phyloP scores from a whole-genome alignment of 1,140 invertebrate genomes.

The Trigoniulus corallinus region DNA sequence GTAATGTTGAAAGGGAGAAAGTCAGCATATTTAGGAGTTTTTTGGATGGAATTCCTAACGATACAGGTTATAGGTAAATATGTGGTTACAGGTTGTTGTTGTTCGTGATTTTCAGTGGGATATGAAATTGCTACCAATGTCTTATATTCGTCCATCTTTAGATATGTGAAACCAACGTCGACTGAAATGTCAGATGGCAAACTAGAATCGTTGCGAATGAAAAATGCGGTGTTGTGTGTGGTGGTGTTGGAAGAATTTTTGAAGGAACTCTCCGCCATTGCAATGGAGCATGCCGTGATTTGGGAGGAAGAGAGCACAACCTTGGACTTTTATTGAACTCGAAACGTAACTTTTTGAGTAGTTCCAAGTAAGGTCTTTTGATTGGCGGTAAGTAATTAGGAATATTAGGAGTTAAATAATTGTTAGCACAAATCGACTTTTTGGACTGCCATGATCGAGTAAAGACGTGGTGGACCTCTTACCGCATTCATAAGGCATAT shows the following conservation, averaged over 20 bases:
- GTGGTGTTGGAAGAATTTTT: constrained; percentile 82
- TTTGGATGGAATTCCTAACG: constrained; percentile 20
- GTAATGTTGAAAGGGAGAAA: constrained; percentile 7
- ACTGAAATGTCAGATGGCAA: constrained; percentile 15
- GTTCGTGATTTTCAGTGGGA: background rate
- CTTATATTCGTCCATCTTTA: background rate
- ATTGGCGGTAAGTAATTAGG: too few species aligned
- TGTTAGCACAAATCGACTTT: too few species aligned
- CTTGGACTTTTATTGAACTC: too few species aligned
- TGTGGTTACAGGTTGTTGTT: constrained; percentile 10
- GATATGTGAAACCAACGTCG: background rate
- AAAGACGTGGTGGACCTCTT: too few species aligned
- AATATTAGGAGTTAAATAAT: too few species aligned
- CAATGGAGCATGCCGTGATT: constrained; percentile 57
- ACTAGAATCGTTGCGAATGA: constrained; percentile 24
- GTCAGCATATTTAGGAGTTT: background rate
- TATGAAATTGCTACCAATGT: too few species aligned
- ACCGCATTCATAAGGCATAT: too few species aligned
- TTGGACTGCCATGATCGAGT: too few species aligned
- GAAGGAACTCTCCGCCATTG: constrained; percentile 76
- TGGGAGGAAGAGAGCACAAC: too few species aligned
- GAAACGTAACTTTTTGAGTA: too few species aligned
- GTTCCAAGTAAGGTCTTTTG: too few species aligned
- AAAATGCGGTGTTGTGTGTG: constrained; percentile 59
- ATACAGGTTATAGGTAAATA: constrained; percentile 24